Evolutionary conservation across 2,113 vertebrate species (phyloP).

Genomic region (Microtus richardsoni): DNA sequence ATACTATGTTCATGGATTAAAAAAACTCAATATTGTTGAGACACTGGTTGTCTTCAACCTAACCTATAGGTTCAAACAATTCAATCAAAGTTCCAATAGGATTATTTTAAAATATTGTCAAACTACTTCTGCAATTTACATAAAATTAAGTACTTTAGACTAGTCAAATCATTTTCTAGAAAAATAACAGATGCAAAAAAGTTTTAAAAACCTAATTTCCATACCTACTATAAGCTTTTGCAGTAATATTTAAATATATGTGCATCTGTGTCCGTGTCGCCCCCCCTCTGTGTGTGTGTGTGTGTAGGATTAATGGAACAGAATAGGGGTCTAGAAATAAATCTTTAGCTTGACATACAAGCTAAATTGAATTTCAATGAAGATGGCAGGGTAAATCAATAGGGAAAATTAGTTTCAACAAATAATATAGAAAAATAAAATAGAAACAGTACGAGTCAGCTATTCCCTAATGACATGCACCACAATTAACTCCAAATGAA

Average conservation of each 20-base stretch:
- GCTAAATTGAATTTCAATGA: slow-evolving; percentile 30
- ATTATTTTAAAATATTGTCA: slow-evolving; percentile 16
- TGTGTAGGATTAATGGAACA: background rate
- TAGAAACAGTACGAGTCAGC: background rate
- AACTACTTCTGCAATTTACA: slow-evolving; percentile 4
- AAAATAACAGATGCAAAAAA: background rate
- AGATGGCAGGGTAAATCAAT: background rate
- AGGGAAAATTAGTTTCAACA: background rate
- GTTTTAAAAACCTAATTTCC: background rate
- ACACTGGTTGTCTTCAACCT: background rate
- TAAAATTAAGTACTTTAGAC: slow-evolving; percentile 8
- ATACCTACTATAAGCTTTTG: background rate
- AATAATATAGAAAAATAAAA: background rate
- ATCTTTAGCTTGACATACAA: background rate
- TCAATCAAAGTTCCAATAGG: background rate
- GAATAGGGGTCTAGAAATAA: slow-evolving; percentile 25
- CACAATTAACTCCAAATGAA: slow-evolving; percentile 29
- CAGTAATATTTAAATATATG: background rate
- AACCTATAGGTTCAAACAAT: background rate
- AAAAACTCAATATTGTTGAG: background rate
- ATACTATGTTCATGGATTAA: background rate
- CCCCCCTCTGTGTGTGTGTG: too few relatives aligned
- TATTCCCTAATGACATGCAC: background rate
- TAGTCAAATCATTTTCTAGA: background rate
- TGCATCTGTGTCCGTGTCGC: background rate